phyloP scores from a whole-genome alignment of 2,797 vertebrate genomes.

The Arnoldichthys spilopterus region DNA sequence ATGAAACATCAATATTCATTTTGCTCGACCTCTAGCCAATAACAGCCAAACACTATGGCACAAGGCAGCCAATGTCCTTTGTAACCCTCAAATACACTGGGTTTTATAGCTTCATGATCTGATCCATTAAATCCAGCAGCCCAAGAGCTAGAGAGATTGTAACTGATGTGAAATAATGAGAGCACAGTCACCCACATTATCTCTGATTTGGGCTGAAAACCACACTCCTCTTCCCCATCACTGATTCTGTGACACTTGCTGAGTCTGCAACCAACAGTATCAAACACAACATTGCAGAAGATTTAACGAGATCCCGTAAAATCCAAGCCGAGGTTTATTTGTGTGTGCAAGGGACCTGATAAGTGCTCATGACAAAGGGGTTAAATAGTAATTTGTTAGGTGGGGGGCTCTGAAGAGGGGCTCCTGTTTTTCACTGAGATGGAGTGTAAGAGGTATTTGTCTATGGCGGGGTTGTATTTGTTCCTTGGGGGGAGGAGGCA shows the following conservation, averaged over 20 bases:
- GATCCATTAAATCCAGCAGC: slow-evolving; percentile 59
- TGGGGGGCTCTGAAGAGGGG: too few relatives aligned
- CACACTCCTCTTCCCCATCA: slow-evolving; percentile 4
- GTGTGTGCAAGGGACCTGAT: neutral
- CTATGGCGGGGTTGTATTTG: too few relatives aligned
- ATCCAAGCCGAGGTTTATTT: neutral
- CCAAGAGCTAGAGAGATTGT: slow-evolving; percentile 58
- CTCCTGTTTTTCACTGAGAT: too few relatives aligned
- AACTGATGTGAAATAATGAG: slow-evolving; percentile 62
- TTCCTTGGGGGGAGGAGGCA: too few relatives aligned
- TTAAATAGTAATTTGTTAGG: too few relatives aligned
- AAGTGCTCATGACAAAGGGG: neutral
- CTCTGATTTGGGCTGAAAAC: slow-evolving; percentile 34
- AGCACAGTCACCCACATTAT: slow-evolving; percentile 48
- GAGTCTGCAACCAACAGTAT: slow-evolving; percentile 29
- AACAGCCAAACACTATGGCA: slow-evolving; percentile 3
- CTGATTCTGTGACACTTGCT: slow-evolving; percentile 33
- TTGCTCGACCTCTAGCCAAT: slow-evolving; percentile 11
- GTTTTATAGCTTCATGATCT: slow-evolving; percentile 49
- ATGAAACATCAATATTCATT: slow-evolving; percentile 35
- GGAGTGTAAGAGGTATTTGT: too few relatives aligned
- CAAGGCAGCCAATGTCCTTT: slow-evolving; percentile 1
- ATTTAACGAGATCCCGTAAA: slow-evolving; percentile 27
- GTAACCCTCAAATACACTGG: slow-evolving; percentile 7
- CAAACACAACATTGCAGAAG: slow-evolving; percentile 4